These are phyloP conservation scores for Idaea straminata DNA, from an alignment of 2,888 invertebrate species.

Conservation along the genomic window DNA sequence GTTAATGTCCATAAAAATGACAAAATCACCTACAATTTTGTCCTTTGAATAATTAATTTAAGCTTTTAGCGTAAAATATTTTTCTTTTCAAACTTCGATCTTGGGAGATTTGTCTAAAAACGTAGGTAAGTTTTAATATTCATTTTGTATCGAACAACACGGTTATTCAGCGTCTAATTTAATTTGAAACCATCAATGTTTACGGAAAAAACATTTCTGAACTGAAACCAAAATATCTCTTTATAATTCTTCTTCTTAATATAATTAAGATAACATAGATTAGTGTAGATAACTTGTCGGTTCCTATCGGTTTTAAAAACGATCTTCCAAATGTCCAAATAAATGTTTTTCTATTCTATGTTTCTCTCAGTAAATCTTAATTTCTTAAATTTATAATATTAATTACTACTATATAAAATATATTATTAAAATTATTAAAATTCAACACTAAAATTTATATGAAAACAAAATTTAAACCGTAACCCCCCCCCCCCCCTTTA, in stretches of 20 bases:
- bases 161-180: neutral
- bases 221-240: neutral
- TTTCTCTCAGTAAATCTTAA: no score
- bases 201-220: neutral
- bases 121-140: neutral
- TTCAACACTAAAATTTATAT: no score
- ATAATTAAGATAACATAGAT: no score
- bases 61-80: neutral
- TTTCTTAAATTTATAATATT: no score
- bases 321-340: no score
- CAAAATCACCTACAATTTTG: neutral
- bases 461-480: no score
- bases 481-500: no score
- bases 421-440: no score
- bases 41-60: conserved; percentile 1
- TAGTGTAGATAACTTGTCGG: no score
- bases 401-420: no score
- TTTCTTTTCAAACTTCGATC: neutral
- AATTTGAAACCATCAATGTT: neutral
- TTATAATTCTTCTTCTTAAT: conserved; percentile 2
- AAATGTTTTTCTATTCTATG: no score
- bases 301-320: no score
- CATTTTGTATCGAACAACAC: neutral
- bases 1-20: neutral
- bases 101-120: neutral